Conservation (phyloP, 2,888 invertebrate genomes). For the Coremacera marginata region DNA sequence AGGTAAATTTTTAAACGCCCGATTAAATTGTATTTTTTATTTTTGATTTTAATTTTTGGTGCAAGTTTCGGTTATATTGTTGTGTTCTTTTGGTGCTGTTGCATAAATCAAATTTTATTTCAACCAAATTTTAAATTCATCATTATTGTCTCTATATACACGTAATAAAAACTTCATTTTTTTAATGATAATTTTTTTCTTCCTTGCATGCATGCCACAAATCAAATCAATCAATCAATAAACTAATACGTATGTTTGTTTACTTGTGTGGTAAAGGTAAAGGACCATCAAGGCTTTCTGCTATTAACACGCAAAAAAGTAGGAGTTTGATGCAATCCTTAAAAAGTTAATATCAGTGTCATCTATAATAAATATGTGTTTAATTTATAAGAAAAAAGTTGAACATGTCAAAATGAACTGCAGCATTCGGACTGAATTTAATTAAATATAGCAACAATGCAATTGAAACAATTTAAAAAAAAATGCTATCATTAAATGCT, state of each 20-base stretch:
- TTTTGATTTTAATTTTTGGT: background rate
- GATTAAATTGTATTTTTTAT: background rate
- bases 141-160: constrained; percentile 23
- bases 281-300: constrained; percentile 63
- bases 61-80: background rate
- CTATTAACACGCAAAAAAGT: constrained; percentile 65
- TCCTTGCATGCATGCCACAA: constrained; percentile 57
- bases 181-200: constrained; percentile 50
- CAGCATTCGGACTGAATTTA: too few species aligned
- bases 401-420: background rate
- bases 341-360: constrained; percentile 64
- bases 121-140: constrained; percentile 2
- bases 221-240: constrained; percentile 44
- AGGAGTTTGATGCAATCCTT: constrained; percentile 64
- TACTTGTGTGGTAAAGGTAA: constrained; percentile 54
- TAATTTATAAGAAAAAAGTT: background rate
- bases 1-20: constrained; percentile 54
- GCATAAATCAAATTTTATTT: background rate
- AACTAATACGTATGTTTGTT: constrained; percentile 50
- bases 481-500: too few species aligned
- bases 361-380: constrained; percentile 14
- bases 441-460: too few species aligned
- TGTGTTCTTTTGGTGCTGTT: background rate
- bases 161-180: constrained; percentile 32
- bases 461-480: background rate